Base-by-base conservation (phyloP, 2,797 vertebrate species). In the Chelmon rostratus region DNA sequence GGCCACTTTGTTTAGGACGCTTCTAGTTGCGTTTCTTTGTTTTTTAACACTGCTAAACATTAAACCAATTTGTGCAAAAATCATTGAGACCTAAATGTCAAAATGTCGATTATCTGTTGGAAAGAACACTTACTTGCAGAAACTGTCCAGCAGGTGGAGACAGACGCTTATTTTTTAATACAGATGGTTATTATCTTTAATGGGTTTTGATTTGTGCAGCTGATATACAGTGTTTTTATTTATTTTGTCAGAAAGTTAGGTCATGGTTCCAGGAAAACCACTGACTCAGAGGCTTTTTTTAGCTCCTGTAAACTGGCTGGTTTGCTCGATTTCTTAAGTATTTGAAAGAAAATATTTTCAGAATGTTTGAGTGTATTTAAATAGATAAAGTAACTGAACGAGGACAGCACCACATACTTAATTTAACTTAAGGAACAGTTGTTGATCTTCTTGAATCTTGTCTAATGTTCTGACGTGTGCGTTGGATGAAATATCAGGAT, bases 101-200 rank as follows among this genome's bases (percentile, higher is more conserved):
- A 23, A 63, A 19, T 15, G 2, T 25, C 18, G 4, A 15, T 16
- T 25, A 2, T 12, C 7, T 68, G 21, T 38, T 16, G 5, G 35
- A 9, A 33, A 37, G 40, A 31, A 62, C 8, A 5, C 82, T 82
- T 12, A 79, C 0, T 76, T 90, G 0, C 79, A 74, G 10, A 28
- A 38, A 58, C 46, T 59, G 35, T 71, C 91, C 93, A 91, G 76
- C 81, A 93, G 92, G 72, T 76, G 92, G 92, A 68, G 68, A 69
- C 76, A 81, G 6, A 1, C 28, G 53, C 59, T 70, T 3, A 64
- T 54, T 79, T 84, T 5, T 72, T 69, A n/a, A 28, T 28, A 35
- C 5, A 12, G 37, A 12, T 16, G 6, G n/a, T 56, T 46, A 1
- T 44, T 1, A 0, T 38, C 21, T 66, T 65, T 16, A 10, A 7